Conservation (phyloP, 2,113 vertebrate species). For the Progne subis region DNA sequence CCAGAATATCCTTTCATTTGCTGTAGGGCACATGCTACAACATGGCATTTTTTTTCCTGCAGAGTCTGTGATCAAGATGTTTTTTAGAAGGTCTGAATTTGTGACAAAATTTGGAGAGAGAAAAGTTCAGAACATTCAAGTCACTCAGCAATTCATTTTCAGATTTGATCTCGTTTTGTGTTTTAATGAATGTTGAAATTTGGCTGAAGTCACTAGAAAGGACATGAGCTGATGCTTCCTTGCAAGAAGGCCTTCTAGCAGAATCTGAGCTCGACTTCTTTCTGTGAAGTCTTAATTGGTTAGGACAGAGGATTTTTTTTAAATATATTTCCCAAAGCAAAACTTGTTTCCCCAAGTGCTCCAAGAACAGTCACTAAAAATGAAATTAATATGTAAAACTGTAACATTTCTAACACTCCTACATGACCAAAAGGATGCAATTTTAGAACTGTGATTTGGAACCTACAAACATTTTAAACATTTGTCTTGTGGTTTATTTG, state of each 20-base stretch:
- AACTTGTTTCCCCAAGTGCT: neutral
- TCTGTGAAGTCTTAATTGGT: constrained; percentile 28
- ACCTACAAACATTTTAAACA: constrained; percentile 31
- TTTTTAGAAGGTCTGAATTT: constrained; percentile 34
- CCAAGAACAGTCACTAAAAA: constrained; percentile 37
- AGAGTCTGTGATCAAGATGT: neutral
- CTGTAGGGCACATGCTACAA: neutral
- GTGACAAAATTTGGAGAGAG: constrained; percentile 15
- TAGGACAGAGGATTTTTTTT: constrained; percentile 30
- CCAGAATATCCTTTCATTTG: neutral
- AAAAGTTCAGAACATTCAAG: neutral
- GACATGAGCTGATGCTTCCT: neutral
- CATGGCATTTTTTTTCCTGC: neutral
- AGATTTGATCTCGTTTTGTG: constrained; percentile 13
- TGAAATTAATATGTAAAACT: constrained; percentile 42
- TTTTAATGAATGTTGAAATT: constrained; percentile 46
- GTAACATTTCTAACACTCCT: constrained; percentile 55
- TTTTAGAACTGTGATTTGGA: constrained; percentile 68
- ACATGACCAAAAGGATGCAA: constrained; percentile 61
- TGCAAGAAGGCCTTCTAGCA: constrained; percentile 11
- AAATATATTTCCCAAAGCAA: constrained; percentile 12
- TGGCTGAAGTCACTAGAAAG: neutral
- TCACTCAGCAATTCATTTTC: constrained; percentile 1
- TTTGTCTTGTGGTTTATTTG: constrained; percentile 50
- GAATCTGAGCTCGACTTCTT: neutral